phyloP scores from a whole-genome alignment of 2,888 invertebrate species.

The Thera britannica region DNA sequence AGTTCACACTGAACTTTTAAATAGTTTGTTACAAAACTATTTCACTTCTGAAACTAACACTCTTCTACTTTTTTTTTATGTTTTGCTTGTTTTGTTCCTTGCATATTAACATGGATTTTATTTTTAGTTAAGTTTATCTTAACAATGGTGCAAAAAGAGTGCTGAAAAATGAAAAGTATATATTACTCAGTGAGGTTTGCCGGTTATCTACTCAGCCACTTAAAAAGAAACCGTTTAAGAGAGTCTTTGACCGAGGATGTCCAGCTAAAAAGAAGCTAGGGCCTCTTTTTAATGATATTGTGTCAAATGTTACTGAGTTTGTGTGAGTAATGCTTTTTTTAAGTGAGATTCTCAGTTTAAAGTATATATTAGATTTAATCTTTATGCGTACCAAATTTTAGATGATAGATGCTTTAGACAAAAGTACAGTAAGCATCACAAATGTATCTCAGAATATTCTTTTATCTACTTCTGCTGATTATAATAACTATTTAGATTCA shows the following conservation, averaged over 20 bases:
- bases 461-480: too few relatives aligned
- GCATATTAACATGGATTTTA: constrained; percentile 16
- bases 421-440: not conserved
- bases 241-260: constrained; percentile 62
- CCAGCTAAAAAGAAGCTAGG: constrained; percentile 63
- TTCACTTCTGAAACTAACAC: constrained; percentile 17
- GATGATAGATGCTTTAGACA: not conserved
- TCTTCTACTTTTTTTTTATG: not conserved
- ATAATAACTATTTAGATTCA: not conserved
- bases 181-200: constrained; percentile 87
- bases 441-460: too few relatives aligned
- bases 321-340: constrained; percentile 30
- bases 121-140: constrained; percentile 20
- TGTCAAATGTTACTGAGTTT: constrained; percentile 45
- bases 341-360: constrained; percentile 5
- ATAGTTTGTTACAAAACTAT: constrained; percentile 20
- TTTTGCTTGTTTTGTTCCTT: constrained; percentile 8
- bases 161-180: constrained; percentile 7
- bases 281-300: constrained; percentile 49
- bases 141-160: constrained; percentile 13
- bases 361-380: not conserved
- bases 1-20: constrained; percentile 22
- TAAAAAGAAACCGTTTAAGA: constrained; percentile 74
- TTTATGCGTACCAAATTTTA: not conserved
- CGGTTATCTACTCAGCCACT: constrained; percentile 82